Base-by-base conservation (phyloP, 1,140 invertebrate species). In the Diachasma alloeum region DNA sequence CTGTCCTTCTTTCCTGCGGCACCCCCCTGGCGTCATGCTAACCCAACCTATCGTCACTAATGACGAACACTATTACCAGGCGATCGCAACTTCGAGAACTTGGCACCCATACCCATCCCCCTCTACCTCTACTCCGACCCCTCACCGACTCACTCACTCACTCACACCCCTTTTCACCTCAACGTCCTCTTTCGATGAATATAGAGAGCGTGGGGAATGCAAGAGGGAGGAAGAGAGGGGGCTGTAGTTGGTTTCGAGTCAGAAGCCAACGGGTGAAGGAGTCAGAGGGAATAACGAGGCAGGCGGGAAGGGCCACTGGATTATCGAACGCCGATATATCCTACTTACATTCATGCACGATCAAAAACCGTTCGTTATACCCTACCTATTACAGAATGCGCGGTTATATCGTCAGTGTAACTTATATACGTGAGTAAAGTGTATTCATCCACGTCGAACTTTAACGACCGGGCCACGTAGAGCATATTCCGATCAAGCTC, bases 81-180 rank as follows among this genome's bases (percentile, higher is more conserved):
- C 80, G 78, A 78, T 75, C 82, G 75, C 79, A 85, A 85, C 83
- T 86, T 85, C 75, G 80, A 74, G 80, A 85, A 86, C 80, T 84
- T 80, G 68, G 74, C 37, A 75, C 66, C 39, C 71, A 31, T 31
- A 31, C 44, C 44, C 11, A 4, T 11, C 44, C 44, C 44, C 44
- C 44, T 48, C n/a, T 11, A 2, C 11, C 59, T 31, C 31, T 48
- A 9, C 44, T 4, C 44, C n/a, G 10, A 4, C n/a, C 59, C 26
- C 19, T 3, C 6, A 66, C 59, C 19, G 2, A 68, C 44, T 48
- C 44, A 17, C 44, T 17, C n/a, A 68, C 44, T 48, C 44, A 17
- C 44, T 17, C 44, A 15, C 10, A 15, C 44, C 48, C 19, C 71
- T 76, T 66, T 75, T 74, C 74, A 63, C 48, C 36, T 70, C 48